Evolutionary conservation across 2,888 invertebrate genomes (phyloP).

Genomic region (Volucella inflata): DNA sequence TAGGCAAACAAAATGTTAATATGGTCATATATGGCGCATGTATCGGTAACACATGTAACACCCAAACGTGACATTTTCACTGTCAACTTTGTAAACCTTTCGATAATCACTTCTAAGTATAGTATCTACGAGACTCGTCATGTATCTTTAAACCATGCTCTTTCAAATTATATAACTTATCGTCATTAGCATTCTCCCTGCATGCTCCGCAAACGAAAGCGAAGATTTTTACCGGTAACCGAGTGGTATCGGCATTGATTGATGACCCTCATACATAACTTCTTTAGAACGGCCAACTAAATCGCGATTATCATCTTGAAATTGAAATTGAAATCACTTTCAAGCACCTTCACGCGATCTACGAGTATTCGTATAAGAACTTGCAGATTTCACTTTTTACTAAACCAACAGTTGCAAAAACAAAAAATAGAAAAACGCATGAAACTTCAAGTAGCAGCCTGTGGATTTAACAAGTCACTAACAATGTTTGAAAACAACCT

Average conservation of each 20-base stretch:
- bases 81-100: constrained; percentile 3
- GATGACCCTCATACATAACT: constrained; percentile 19
- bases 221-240: background rate
- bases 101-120: background rate
- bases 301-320: background rate
- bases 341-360: constrained; percentile 9
- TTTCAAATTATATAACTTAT: background rate
- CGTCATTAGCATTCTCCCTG: constrained; percentile 11
- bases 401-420: background rate
- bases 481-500: constrained; percentile 29
- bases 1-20: background rate
- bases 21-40: no score
- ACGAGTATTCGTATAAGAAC: constrained; percentile 4
- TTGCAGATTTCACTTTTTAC: constrained; percentile 18
- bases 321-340: background rate
- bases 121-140: background rate
- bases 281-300: background rate
- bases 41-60: constrained; percentile 16
- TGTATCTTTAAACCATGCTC: background rate
- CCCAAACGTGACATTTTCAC: constrained; percentile 4
- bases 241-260: background rate
- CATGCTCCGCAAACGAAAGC: background rate
- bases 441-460: constrained; percentile 12
- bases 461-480: constrained; percentile 10
- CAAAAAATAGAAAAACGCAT: background rate